Conservation (phyloP, 2,113 vertebrate genomes). For the Arvicanthis niloticus region DNA sequence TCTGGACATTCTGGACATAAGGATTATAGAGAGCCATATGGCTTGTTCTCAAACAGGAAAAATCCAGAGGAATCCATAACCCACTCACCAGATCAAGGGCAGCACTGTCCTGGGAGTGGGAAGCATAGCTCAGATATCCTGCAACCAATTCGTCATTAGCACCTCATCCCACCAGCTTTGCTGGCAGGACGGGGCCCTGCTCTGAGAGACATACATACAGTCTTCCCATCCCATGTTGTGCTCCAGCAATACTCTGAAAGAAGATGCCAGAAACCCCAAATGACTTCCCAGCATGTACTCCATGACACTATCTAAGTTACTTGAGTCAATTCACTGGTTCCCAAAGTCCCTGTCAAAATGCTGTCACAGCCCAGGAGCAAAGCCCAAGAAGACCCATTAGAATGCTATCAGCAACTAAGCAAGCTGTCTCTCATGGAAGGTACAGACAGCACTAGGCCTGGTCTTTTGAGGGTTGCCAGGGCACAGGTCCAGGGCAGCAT, state of each 20-base stretch:
- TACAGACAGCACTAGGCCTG: not conserved
- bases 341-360: not conserved
- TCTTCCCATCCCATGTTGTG: not conserved
- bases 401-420: not conserved
- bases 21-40: constrained; percentile 21
- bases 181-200: not conserved
- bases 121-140: not conserved
- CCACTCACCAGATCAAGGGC: not conserved
- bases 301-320: not conserved
- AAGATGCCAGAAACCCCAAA: not conserved
- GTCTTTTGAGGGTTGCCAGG: not conserved
- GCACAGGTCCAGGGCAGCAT: not conserved
- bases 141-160: not conserved
- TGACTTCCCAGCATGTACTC: not conserved
- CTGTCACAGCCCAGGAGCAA: not conserved
- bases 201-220: not conserved
- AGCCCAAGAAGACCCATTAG: fast-evolving
- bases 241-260: not conserved
- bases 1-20: constrained; percentile 37
- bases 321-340: not conserved
- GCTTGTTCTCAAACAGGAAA: constrained; percentile 41
- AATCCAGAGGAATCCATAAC: not conserved
- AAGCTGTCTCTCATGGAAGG: not conserved
- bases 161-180: not conserved
- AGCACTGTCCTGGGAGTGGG: not conserved